A percentile compares a stretch with the other conserved stretches of the same genome.
Evolutionary conservation across 2,113 vertebrate species (phyloP).

Genomic region (Nettapus auritus): DNA sequence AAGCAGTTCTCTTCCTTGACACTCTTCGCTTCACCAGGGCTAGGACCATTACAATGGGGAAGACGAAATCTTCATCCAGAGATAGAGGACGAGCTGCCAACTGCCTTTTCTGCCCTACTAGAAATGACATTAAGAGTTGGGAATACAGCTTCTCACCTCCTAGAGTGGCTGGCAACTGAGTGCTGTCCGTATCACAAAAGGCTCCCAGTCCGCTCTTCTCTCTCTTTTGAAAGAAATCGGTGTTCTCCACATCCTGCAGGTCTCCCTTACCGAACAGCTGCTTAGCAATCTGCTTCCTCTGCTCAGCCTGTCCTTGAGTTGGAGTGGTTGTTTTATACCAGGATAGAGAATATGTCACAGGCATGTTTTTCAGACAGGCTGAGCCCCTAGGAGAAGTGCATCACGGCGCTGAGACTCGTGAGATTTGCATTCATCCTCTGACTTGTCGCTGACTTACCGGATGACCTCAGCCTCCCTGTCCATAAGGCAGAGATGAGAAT

Average conservation of each 20-base stretch:
- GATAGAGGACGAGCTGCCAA: neutral
- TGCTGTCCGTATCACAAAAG: neutral
- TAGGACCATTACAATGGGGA: neutral
- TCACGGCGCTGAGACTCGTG: neutral
- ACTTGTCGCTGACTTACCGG: neutral
- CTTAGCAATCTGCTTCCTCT: slow-evolving; percentile 7
- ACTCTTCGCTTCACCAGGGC: neutral
- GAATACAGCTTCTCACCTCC: neutral
- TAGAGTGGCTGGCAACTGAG: neutral
- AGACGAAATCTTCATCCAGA: slow-evolving; percentile 28
- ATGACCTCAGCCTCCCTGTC: neutral
- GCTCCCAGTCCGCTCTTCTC: neutral
- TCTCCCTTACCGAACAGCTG: slow-evolving; percentile 16
- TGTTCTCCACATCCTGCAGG: slow-evolving; percentile 6
- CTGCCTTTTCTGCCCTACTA: neutral
- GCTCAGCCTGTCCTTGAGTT: slow-evolving; percentile 28
- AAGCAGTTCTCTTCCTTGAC: neutral
- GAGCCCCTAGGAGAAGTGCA: neutral
- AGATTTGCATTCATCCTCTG: neutral
- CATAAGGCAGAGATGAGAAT: neutral
- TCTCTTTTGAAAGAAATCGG: neutral
- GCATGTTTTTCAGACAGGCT: neutral
- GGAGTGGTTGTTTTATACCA: slow-evolving; percentile 11
- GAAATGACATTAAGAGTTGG: neutral
- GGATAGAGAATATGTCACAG: neutral